A percentile compares a stretch with the other conserved stretches of the same genome.
Conservation (phyloP, 2,113 vertebrate species). For the Acrocephalus arundinaceus region DNA sequence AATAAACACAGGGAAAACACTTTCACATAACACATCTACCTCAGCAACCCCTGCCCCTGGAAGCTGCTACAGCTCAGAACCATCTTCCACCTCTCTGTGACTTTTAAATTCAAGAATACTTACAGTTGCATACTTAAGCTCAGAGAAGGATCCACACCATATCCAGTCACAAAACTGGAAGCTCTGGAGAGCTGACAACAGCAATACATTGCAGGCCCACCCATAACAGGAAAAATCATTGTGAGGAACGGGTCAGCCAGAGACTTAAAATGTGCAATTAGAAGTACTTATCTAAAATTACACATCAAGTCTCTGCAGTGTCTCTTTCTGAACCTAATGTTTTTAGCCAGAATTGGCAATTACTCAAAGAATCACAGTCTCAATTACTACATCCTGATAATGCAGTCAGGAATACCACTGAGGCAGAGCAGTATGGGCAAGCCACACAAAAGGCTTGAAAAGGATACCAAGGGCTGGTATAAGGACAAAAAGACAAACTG, state of each 20-base stretch:
- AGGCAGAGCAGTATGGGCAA: not conserved
- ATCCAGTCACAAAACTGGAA: not conserved
- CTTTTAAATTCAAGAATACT: not conserved
- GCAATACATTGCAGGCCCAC: not conserved
- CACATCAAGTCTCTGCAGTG: not conserved
- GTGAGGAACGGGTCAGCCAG: not conserved
- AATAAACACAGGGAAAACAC: not conserved
- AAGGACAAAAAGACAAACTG: not conserved
- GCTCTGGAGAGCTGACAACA: not conserved
- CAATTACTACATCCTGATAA: not conserved
- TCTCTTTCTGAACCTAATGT: not conserved
- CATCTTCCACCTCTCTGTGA: not conserved
- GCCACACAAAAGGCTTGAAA: not conserved
- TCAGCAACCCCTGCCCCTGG: not conserved
- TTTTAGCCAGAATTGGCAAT: constrained; percentile 14
- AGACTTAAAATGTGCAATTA: constrained; percentile 13
- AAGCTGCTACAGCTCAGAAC: not conserved
- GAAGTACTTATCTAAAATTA: constrained; percentile 26
- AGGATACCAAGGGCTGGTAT: not conserved
- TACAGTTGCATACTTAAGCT: not conserved
- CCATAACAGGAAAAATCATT: not conserved
- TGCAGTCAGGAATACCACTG: not conserved
- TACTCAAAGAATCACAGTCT: not conserved
- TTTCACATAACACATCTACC: not conserved
- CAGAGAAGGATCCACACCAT: not conserved